These are phyloP conservation scores for Carollia perspicillata DNA, from an alignment of 2,113 vertebrate genomes.

Conservation along the genomic window DNA sequence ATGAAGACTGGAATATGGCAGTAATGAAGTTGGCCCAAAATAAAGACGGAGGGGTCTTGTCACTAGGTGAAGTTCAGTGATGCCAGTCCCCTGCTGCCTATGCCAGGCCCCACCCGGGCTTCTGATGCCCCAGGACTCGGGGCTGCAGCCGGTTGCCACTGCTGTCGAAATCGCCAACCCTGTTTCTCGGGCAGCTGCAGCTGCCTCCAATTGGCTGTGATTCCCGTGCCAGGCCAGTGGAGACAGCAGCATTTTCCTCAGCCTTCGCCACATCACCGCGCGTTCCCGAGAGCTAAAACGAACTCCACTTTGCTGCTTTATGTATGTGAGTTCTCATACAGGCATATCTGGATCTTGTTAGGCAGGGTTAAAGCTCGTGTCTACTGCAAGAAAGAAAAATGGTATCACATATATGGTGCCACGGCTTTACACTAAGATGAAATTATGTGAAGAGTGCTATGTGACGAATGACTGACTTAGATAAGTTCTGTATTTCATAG, in stretches of 20 bases:
- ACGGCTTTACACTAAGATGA: neutral
- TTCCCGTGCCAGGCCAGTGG: neutral
- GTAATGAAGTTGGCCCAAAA: neutral
- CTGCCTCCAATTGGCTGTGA: slow-evolving; percentile 30
- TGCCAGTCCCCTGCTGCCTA: neutral
- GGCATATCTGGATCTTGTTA: neutral
- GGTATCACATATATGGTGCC: neutral
- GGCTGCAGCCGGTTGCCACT: slow-evolving; percentile 40
- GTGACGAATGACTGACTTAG: neutral
- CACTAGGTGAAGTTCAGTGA: slow-evolving; percentile 27
- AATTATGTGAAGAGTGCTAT: neutral
- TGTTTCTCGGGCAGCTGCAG: neutral
- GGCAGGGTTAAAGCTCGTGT: neutral
- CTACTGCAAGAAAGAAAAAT: neutral
- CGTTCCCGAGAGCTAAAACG: neutral
- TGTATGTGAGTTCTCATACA: neutral
- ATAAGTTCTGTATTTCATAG: neutral
- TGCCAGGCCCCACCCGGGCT: neutral
- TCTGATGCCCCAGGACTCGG: neutral
- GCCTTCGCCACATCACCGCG: neutral
- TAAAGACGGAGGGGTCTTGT: slow-evolving; percentile 12
- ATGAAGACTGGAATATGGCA: neutral
- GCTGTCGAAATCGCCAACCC: neutral
- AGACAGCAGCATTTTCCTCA: neutral
- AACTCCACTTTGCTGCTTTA: neutral